Evolutionary conservation across 1,140 invertebrate species (phyloP).

Genomic region (Psix sp.): DNA sequence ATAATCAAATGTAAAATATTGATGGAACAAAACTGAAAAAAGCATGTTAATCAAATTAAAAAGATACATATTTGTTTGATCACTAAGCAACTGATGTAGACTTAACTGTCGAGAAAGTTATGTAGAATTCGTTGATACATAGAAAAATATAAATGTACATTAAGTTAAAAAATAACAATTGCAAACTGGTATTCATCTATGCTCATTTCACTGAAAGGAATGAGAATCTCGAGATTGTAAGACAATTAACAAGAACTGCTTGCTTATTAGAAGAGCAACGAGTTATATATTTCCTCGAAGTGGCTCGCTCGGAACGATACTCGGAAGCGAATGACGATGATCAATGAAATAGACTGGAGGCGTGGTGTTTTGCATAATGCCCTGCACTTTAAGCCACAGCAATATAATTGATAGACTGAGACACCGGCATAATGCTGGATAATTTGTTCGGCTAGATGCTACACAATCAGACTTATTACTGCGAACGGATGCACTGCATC

Average conservation of each 20-base stretch:
- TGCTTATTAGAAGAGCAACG: conserved; percentile 47
- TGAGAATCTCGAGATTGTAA: conserved; percentile 18
- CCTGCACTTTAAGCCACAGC: conserved; percentile 38
- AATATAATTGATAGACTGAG: conserved; percentile 74
- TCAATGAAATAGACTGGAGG: conserved; percentile 72
- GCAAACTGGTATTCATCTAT: too few relatives aligned
- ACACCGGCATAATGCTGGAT: conserved; percentile 72
- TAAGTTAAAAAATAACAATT: too few relatives aligned
- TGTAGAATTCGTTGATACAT: too few relatives aligned
- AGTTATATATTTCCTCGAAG: conserved; percentile 54
- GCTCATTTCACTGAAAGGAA: too few relatives aligned
- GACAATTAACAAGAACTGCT: conserved; percentile 29
- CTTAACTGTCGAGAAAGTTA: too few relatives aligned
- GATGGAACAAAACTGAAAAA: too few relatives aligned
- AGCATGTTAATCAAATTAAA: too few relatives aligned
- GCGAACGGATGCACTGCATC: conserved; percentile 74
- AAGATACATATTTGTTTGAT: too few relatives aligned
- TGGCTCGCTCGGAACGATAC: conserved; percentile 53
- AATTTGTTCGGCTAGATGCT: conserved; percentile 74
- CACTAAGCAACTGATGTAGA: too few relatives aligned
- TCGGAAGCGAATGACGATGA: conserved; percentile 70
- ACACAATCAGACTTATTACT: conserved; percentile 77
- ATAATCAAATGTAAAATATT: too few relatives aligned
- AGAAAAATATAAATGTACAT: too few relatives aligned
- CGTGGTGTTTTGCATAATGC: conserved; percentile 58